Evolutionary conservation across 2,888 invertebrate genomes (phyloP), one percentile per base, ranked within the genome.

Genomic region (Sarcophaga caerulescens): DNA sequence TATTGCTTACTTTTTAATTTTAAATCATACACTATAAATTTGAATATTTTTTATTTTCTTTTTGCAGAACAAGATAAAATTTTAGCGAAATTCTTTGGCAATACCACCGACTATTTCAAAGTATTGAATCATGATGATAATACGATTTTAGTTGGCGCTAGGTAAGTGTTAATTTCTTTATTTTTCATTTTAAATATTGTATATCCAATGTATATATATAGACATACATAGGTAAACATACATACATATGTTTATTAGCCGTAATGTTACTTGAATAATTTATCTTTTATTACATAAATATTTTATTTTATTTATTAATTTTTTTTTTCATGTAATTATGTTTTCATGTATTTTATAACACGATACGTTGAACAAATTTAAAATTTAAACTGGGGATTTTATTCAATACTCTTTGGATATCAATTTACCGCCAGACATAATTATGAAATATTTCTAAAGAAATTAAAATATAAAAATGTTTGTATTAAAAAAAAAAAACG

Each of bases 101-200:
- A 98, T 93, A 90, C 90, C 63, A 96, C 96, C 89, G 97, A 98
- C 93, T 96, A 97, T 94, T 98, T 98, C 94, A 97, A 97, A 93
- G 95, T 98, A 91, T 95, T 98, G 93, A 96, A 97, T 93, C 96
- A 96, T 93, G 97, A 98, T 93, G 96, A 97, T 90, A 96, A 96
- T 92, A 96, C 96, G 85, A 95, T 98, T 91, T 95, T 98, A 91
- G 95, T 98, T 90, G 98, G 98, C 90, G 98, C 98, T 91, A 96
- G 97, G 97, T 97, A 94, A 94, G 94, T 91, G 71, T 59, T 52
- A 4, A n/a, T 69, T 57, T 79, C 35, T 69, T 35, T 47, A n/a
- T 71, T 19, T 76, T 76, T 23, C 11, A 45, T 63, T 21, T 21
- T 14, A 6, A 19, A 21, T 76, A 63, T 52, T 75, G 4, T 35